A percentile compares a stretch with the other conserved stretches of the same genome.
These are phyloP conservation scores for Lydus trimaculatus DNA, from an alignment of 2,888 invertebrate species.

Conservation along the genomic window DNA sequence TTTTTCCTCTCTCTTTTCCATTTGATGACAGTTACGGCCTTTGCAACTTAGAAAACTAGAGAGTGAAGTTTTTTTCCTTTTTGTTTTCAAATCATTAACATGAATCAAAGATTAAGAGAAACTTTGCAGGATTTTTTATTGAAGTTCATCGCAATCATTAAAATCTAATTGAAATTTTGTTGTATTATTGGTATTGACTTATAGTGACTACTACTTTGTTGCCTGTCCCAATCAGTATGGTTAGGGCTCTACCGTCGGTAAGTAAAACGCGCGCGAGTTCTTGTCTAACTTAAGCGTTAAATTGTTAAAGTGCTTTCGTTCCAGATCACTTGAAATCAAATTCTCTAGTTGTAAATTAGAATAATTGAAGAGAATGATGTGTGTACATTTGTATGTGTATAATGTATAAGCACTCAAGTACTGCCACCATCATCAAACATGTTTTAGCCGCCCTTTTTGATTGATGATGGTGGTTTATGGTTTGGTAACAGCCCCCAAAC, in stretches of 20 bases:
- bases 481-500: slow-evolving; percentile 35
- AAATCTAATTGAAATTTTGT: neutral
- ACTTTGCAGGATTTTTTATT: neutral
- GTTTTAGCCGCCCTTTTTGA: slow-evolving; percentile 6
- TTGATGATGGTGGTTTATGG: neutral
- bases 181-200: neutral
- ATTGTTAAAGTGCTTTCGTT: neutral
- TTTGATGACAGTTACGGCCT: neutral
- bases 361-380: neutral
- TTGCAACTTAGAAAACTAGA: neutral
- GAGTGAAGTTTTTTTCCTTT: neutral
- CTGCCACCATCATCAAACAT: neutral
- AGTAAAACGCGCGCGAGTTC: neutral
- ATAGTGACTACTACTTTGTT: too few species aligned
- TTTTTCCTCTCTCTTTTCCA: neutral
- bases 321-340: neutral
- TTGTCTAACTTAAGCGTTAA: neutral
- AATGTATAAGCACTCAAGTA: neutral
- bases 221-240: neutral
- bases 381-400: neutral
- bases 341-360: neutral
- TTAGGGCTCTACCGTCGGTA: neutral
- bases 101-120: neutral
- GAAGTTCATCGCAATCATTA: neutral
- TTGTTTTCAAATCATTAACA: neutral